Evolutionary conservation across 1,140 invertebrate species (phyloP).

Genomic region (Ylistrum balloti): DNA sequence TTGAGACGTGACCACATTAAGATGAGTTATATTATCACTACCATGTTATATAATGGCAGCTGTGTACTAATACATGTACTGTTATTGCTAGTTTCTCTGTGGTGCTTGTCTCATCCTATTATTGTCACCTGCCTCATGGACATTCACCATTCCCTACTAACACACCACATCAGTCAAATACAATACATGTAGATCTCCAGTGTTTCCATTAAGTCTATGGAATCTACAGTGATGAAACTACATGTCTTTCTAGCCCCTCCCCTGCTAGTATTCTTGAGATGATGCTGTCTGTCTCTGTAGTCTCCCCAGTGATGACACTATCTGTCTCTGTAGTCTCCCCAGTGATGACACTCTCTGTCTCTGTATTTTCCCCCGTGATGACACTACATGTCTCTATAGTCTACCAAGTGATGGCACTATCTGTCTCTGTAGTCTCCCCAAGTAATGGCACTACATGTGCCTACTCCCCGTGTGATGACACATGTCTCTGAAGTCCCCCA

Average conservation of each 20-base stretch:
- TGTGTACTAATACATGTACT: slow-evolving; percentile 14
- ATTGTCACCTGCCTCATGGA: neutral
- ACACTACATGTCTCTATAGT: neutral
- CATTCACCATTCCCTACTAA: neutral
- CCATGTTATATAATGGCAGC: neutral
- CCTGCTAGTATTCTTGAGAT: too few species aligned
- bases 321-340: neutral
- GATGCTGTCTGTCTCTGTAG: too few species aligned
- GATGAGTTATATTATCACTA: neutral
- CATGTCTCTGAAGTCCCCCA: neutral
- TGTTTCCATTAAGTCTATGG: neutral
- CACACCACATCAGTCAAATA: neutral
- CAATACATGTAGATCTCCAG: neutral
- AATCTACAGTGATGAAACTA: neutral
- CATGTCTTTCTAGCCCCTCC: neutral
- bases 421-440: neutral
- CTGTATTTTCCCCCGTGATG: neutral
- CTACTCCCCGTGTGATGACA: neutral
- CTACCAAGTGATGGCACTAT: neutral
- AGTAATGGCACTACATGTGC: neutral
- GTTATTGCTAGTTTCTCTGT: neutral
- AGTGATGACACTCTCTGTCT: neutral
- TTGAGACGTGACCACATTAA: too few species aligned
- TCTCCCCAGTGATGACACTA: neutral
- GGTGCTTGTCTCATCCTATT: neutral